Base-by-base conservation (phyloP, 2,797 vertebrate genomes). In the Acanthopagrus latus region DNA sequence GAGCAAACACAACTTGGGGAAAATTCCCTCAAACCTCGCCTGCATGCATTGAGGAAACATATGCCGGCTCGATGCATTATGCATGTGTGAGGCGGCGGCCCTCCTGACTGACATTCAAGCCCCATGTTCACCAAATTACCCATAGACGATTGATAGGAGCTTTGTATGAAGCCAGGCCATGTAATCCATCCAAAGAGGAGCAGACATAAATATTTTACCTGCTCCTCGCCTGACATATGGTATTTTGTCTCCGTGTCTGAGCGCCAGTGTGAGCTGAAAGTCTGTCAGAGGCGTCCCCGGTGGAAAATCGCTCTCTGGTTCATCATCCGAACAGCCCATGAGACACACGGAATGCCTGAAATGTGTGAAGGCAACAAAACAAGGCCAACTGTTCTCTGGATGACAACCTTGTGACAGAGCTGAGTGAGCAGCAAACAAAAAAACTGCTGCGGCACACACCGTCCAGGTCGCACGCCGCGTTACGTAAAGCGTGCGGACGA, bases 131-230 rank as follows among this genome's bases (percentile, higher is more conserved):
- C 66, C 75, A 88, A 74, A 86, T 81, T 67, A 86, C 75, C 74
- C 85, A 41, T 3, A 74, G 65, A 81, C 56, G 29, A 86, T 70
- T 79, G 79, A 89, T 84, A 67, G 80, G 70, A 64, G 76, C 67
- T 70, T 74, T 71, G 25, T 78, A 47, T 60, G 43, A 71, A 73
- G 78, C 54, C 2, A 57, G 74, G 74, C 58, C 60, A 52, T 79
- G 66, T 68, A 86, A 89, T 83, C 81, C 72, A 83, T 81, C 84
- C 55, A 81, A 71, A 77, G 62, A 78, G 5, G 73, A 80, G 76
- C 71, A 74, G 64, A 78, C 80, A 87, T 86, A 63, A 90, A 90
- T 91, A 91, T 86, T 88, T 88, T 5, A 89, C 87, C 84, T 74
- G 60, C 1, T 85, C 64, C 57, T 73, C 80, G 21, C 73, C 47